Percentiles rank a stretch among this genome's conserved stretches.
These are phyloP conservation scores for Crocuta crocuta DNA, from an alignment of 2,113 vertebrate genomes.

Conservation along the genomic window DNA sequence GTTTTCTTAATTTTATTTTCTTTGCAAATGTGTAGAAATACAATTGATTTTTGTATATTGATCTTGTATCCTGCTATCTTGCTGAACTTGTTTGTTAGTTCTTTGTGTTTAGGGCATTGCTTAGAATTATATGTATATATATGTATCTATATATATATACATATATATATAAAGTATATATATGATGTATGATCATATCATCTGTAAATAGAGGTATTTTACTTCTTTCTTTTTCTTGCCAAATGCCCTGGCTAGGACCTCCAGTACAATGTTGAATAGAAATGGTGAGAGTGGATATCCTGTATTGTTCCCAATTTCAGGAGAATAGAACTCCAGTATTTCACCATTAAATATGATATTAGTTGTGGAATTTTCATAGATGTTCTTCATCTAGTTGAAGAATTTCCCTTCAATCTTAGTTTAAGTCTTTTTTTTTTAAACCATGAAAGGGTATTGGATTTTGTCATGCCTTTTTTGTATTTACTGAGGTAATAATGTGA, in stretches of 20 bases:
- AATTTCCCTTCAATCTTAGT: not conserved
- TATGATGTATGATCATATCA: not conserved
- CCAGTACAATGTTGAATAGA: not conserved
- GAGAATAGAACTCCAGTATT: not conserved
- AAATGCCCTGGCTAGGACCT: not conserved
- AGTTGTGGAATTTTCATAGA: not conserved
- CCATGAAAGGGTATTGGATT: not conserved
- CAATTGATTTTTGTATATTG: not conserved
- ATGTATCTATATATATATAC: too few species aligned
- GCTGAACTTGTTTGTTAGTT: not conserved
- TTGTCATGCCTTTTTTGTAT: not conserved
- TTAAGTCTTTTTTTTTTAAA: not conserved
- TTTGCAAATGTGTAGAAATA: not conserved
- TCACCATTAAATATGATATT: not conserved
- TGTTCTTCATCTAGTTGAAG: not conserved
- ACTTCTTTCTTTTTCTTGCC: not conserved
- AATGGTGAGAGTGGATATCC: not conserved
- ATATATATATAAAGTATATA: not conserved
- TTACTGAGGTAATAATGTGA: not conserved
- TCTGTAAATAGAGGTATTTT: not conserved
- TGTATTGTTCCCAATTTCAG: not conserved
- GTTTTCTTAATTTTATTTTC: not conserved
- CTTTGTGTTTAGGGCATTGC: not conserved
- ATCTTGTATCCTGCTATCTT: not conserved
- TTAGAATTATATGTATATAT: not conserved